Evolutionary conservation across 2,113 vertebrate species (phyloP).

Genomic region (Triplophysa rosa): DNA sequence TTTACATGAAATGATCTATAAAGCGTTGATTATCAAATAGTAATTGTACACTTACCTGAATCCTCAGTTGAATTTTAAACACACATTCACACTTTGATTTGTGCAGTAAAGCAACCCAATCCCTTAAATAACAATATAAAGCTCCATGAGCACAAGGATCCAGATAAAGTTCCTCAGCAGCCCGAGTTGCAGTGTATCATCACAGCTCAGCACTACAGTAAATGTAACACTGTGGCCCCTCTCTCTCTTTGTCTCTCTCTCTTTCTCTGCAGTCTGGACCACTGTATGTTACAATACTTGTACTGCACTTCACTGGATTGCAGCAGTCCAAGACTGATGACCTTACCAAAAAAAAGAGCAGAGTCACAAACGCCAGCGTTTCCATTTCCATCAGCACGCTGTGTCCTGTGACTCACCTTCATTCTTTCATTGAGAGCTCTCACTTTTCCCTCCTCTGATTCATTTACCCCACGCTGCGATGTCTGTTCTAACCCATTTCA

Average conservation of each 20-base stretch:
- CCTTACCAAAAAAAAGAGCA: constrained; percentile 72
- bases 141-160: background rate
- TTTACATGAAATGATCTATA: background rate
- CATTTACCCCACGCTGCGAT: constrained; percentile 43
- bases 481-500: background rate
- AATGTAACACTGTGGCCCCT: constrained; percentile 26
- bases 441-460: constrained; percentile 31
- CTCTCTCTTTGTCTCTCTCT: constrained; percentile 35
- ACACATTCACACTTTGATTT: background rate
- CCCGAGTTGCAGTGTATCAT: constrained; percentile 50
- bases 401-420: constrained; percentile 26
- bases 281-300: constrained; percentile 53
- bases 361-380: constrained; percentile 65
- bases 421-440: constrained; percentile 20
- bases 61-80: background rate
- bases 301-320: constrained; percentile 63
- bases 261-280: constrained; percentile 60
- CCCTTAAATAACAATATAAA: background rate
- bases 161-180: constrained; percentile 40
- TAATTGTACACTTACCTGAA: constrained; percentile 11
- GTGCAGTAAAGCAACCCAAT: constrained; percentile 2
- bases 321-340: constrained; percentile 63
- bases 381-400: constrained; percentile 26
- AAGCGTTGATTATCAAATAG: background rate
- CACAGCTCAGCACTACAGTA: constrained; percentile 36